Evolutionary conservation across 2,113 vertebrate species (phyloP), one percentile per base, ranked within the genome.

Genomic region (Pollachius pollachius): DNA sequence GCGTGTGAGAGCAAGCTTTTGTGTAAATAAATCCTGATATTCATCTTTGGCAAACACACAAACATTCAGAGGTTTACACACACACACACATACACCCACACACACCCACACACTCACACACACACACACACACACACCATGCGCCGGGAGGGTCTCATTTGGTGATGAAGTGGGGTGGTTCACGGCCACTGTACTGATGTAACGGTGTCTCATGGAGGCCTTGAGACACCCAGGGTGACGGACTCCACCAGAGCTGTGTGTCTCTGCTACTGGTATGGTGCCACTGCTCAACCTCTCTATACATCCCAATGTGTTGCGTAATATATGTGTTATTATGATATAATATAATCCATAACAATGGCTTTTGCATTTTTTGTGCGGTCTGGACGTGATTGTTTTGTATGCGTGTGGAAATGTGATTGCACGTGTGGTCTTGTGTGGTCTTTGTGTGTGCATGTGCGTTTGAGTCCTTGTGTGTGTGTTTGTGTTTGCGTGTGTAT

Each of bases 61-160:
- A 60, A 41, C 56, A 66, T 34, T 58, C 54, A 69, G 12, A 60
- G 21, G 60, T 56, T 34, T 48, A 4, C 67, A 62, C 62, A 59
- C 23, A 19, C 54, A 69, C 70, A 71, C 70, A 68, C 52, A 57
- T 3, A 62, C 59, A 52, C 66, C 18, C 66, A 52, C 63, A 59
- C 64, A 70, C 71, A 66, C 34, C 52, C 52, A 66, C 64, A 18
- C 71, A 30, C 62, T 58, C 52, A 57, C 62, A 15, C 63, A 58
- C 54, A n/a, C 52, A 66, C 64, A 18, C 71, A 30, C 62, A 65
- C 52, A 57, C 62, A 15, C 63, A 58, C 54, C n/a, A n/a, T n/a
- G 34, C 54, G 48, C 72, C 67, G 75, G 81, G 72, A 68, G 77
- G 81, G 74, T 81, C 78, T 80, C 73, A 76, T 72, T 74, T 76